These are phyloP conservation scores for Drosophila truncata DNA, from an alignment of 1,140 invertebrate species.

Conservation along the genomic window DNA sequence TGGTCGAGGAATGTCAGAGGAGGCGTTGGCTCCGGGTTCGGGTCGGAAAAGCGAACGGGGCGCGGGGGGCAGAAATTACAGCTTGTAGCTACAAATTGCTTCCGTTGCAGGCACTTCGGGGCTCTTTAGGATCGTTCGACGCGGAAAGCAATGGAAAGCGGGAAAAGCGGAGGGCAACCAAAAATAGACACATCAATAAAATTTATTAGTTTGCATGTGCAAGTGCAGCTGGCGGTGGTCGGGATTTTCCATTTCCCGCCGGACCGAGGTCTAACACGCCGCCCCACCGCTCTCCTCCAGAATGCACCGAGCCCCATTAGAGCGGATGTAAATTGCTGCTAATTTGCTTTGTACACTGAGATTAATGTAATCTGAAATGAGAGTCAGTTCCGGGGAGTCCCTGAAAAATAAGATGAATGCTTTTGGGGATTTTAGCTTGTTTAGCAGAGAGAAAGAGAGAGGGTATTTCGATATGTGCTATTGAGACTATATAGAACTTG, in stretches of 20 bases:
- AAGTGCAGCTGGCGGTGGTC: conserved; percentile 68
- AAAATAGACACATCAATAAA: conserved; percentile 85
- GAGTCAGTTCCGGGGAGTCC: conserved; percentile 8
- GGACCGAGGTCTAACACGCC: conserved; percentile 52
- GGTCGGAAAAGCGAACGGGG: neutral
- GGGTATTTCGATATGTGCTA: neutral
- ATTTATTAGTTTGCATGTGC: conserved; percentile 85
- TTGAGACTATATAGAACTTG: too few species aligned
- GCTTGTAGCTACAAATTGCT: conserved; percentile 84
- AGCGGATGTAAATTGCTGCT: conserved; percentile 71
- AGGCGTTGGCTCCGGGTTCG: conserved; percentile 43
- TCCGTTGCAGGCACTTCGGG: conserved; percentile 78
- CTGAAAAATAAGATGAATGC: conserved; percentile 33
- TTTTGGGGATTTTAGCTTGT: neutral
- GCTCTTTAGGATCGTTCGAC: conserved; percentile 33
- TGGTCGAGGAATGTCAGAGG: conserved; percentile 40
- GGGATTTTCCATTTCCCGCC: conserved; percentile 69
- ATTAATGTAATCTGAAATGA: conserved; percentile 55
- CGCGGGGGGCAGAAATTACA: conserved; percentile 68
- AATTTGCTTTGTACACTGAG: conserved; percentile 60
- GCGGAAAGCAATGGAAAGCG: neutral
- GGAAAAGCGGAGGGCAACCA: conserved; percentile 15
- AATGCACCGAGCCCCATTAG: conserved; percentile 10
- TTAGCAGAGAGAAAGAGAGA: neutral
- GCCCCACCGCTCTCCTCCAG: conserved; percentile 7